Evolutionary conservation across 2,113 vertebrate species (phyloP).

Genomic region (Entelurus aequoreus): DNA sequence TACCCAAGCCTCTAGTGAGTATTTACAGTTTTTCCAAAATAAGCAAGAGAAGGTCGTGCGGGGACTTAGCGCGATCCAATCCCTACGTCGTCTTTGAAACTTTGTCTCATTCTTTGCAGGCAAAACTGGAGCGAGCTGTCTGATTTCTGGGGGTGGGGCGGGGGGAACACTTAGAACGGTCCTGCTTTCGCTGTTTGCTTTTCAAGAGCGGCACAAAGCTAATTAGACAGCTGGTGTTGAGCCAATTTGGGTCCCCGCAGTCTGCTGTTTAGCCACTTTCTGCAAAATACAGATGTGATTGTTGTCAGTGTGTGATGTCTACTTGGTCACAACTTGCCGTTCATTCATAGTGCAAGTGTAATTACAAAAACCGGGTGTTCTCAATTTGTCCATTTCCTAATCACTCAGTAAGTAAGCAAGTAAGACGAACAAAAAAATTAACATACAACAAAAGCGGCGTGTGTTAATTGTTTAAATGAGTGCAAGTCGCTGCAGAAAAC

Average conservation of each 20-base stretch:
- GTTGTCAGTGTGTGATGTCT: constrained; percentile 57
- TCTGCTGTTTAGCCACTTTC: constrained; percentile 68
- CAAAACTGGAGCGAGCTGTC: constrained; percentile 42
- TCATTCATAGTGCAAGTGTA: constrained; percentile 34
- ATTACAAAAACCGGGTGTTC: constrained; percentile 9
- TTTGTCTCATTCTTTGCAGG: constrained; percentile 2
- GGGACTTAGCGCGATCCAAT: constrained; percentile 57
- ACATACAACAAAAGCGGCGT: constrained; percentile 11
- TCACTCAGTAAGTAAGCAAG: constrained; percentile 24
- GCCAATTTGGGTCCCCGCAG: constrained; percentile 66
- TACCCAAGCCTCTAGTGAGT: constrained; percentile 45
- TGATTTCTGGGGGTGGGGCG: constrained; percentile 50
- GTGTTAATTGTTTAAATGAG: constrained; percentile 14
- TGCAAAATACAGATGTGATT: constrained; percentile 66
- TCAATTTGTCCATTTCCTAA: constrained; percentile 15
- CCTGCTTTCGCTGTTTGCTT: constrained; percentile 61
- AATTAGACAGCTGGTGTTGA: constrained; percentile 72
- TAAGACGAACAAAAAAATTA: constrained; percentile 24
- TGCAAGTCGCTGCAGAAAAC: constrained; percentile 15
- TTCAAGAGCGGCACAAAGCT: constrained; percentile 72
- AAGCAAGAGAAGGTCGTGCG: constrained; percentile 39
- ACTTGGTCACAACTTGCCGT: constrained; percentile 52
- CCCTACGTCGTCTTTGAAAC: constrained; percentile 38
- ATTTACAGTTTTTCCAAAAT: constrained; percentile 58
- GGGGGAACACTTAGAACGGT: constrained; percentile 47